Evolutionary conservation across 2,113 vertebrate species (phyloP), one percentile per base, ranked within the genome.

Genomic region (Pelecanus crispus): DNA sequence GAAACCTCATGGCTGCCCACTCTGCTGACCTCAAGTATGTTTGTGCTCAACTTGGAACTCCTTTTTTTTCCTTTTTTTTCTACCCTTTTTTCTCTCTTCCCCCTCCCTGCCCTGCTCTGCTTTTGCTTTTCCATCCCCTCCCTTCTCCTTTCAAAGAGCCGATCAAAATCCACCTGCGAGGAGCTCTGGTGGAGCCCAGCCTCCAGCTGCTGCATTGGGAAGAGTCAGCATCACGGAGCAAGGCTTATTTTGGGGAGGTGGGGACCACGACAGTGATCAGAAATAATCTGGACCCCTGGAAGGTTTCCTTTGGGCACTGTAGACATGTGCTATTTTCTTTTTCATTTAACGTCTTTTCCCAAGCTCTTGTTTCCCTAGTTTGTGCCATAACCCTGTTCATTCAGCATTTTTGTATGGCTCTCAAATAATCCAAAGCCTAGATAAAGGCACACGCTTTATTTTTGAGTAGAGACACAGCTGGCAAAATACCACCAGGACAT

Each of bases 1-100:
- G 99, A 98, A 99, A 99, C 98, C 99, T 99, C 98, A 99, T 99
- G 99, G 99, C 99, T 98, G 99, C 99, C 98, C 99, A 99, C 98
- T 99, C 99, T 98, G 99, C 99, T 98, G 99, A 99, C 98, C 99
- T 99, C 99, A 99, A 99, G 99, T 99, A 99, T 99, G 99, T 99
- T 98, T 99, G 98, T 98, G 97, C 98, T 98, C 95, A 97, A 97
- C 97, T 98, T 95, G 97, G 92, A 97, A 97, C 95, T 94, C 97
- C 96, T 97, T 95, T 97, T 96, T 97, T 87, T 92, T 77, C 92
- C 89, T 94, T 50, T 97, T 89, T 47, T 77, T 32, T 28, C 36
- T 14, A 14, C 81, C 61, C 38, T 96, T 96, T 87, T 97, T 66
- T 78, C 49, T 94, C 88, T 78, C 71, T 82, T 68, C 58, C 86